Conservation (phyloP, 2,888 invertebrate species). For the Chymomyza amoena region DNA sequence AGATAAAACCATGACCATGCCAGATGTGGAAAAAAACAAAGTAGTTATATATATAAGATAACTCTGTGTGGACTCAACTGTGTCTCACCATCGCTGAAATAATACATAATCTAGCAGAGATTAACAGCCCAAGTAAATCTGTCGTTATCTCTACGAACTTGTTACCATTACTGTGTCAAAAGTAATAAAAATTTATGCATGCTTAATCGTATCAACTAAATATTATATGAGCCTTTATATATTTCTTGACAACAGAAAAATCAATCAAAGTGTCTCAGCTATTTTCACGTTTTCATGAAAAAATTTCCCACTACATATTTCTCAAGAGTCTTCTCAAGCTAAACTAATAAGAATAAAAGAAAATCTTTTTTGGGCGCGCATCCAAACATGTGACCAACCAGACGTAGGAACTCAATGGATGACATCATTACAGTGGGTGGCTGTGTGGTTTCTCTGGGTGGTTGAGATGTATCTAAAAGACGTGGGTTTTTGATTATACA, state of each 20-base stretch:
- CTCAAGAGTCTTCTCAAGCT: background rate
- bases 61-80: too few relatives aligned
- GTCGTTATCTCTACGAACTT: background rate
- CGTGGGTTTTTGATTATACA: constrained; percentile 20
- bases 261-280: constrained; percentile 14
- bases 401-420: constrained; percentile 26
- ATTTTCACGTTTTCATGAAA: background rate
- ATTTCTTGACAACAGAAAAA: constrained; percentile 20
- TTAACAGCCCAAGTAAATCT: background rate
- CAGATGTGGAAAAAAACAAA: background rate
- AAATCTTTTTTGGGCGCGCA: constrained; percentile 37
- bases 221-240: constrained; percentile 23
- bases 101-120: background rate
- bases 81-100: background rate
- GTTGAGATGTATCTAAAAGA: background rate
- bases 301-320: background rate
- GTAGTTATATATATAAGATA: background rate
- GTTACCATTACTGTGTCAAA: background rate
- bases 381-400: constrained; percentile 61
- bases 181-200: background rate
- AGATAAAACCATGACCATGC: background rate
- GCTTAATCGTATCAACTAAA: background rate
- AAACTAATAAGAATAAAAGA: background rate
- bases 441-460: constrained; percentile 17
- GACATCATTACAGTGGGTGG: constrained; percentile 58